These are phyloP conservation scores for Excalfactoria chinensis DNA, from an alignment of 2,113 vertebrate species.

Conservation along the genomic window DNA sequence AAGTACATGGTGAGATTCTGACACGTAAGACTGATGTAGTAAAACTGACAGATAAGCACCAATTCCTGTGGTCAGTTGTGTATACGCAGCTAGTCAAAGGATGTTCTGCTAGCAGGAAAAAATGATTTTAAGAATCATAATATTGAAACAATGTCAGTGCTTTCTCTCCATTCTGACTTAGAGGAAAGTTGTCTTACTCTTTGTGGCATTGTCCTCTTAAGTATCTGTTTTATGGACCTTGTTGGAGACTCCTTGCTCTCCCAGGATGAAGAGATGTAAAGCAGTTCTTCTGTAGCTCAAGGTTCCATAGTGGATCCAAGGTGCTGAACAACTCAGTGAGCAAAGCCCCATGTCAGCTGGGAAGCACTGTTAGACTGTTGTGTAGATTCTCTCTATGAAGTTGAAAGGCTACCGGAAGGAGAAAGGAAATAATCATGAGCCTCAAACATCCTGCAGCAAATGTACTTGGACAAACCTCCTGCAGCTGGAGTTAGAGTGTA, in stretches of 20 bases:
- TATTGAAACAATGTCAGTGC: neutral
- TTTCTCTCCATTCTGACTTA: neutral
- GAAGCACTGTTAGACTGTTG: neutral
- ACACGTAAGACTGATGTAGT: fast-evolving
- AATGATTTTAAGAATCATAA: neutral
- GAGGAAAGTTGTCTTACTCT: neutral
- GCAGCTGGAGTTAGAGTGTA: neutral
- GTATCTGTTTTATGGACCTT: neutral
- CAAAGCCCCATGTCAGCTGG: neutral
- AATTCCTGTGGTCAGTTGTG: neutral
- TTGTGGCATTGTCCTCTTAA: neutral
- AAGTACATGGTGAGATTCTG: neutral
- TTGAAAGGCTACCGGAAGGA: neutral
- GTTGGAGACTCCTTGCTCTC: neutral
- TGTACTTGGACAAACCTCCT: conserved; percentile 17
- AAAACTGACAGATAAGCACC: neutral
- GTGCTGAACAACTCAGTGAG: neutral
- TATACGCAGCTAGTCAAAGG: neutral
- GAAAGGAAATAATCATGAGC: neutral
- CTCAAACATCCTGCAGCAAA: neutral
- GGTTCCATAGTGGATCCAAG: neutral
- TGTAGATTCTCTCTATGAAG: neutral
- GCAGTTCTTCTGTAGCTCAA: neutral
- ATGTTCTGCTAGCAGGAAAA: neutral
- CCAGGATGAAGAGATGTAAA: neutral